Base-by-base conservation (phyloP, 2,113 vertebrate genomes). In the Thalassarche chlororhynchos region DNA sequence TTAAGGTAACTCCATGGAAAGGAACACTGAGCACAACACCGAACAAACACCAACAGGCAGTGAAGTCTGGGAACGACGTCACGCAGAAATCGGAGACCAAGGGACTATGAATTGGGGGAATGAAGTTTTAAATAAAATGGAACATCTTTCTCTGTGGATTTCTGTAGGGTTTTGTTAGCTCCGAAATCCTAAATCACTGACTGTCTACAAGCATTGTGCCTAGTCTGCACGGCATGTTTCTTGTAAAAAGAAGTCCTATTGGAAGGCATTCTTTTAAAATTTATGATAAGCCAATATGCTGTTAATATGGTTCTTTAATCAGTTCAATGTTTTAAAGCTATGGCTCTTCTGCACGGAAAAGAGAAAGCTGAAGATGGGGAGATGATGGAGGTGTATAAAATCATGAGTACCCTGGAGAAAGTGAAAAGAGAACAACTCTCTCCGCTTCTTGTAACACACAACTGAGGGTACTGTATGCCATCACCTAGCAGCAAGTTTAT, bases 181-280 rank as follows among this genome's bases (percentile, higher is more conserved):
- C 46, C 51, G 58, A 42, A 62, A 17, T 26, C 61, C 60, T 44
- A 36, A 61, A 51, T 44, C 34, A 29, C 4, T 21, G 23, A 19
- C 17, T 31, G 24, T 8, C 81, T 65, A 32, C 24, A 52, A 31
- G 58, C 3, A 2, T 2, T 15, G 40, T 26, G 18, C 47, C 49
- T 28, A 38, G 18, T 32, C 52, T 19, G 46, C 61, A n/a, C 1
- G 1, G 26, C 34, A 18, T 0, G 5, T 18, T 34, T 47, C 34
- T 34, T 10, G 19, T 17, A 65, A 85, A 62, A 69, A 70, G n/a
- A 12, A 36, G 8, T 32, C 51, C n/a, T 19, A 9, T 1, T 13
- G 14, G 38, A 57, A 79, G 47, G 5, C 1, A 4, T n/a, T 15
- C 31, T 31, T 79, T 69, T 6, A 57, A 74, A 62, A 69, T 18